Percentiles rank a stretch among this genome's conserved stretches.
Evolutionary conservation across 2,113 vertebrate species (phyloP).

Genomic region (Diphyllodes magnificus): DNA sequence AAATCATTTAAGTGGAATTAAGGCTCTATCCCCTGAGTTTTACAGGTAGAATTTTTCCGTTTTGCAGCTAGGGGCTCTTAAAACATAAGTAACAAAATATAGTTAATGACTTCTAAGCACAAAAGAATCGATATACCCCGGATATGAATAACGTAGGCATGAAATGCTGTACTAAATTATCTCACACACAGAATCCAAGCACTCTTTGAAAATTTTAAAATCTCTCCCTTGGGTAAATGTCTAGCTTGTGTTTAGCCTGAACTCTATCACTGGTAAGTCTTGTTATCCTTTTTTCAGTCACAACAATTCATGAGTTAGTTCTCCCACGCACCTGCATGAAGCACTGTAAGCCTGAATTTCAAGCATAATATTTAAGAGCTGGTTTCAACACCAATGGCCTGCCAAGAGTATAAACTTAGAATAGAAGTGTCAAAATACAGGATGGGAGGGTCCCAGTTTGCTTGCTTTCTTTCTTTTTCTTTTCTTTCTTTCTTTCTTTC

Average conservation of each 20-base stretch:
- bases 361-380: neutral
- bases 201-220: neutral
- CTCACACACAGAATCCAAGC: neutral
- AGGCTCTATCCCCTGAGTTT: neutral
- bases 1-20: neutral
- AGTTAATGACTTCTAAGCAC: neutral
- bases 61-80: neutral
- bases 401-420: neutral
- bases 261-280: neutral
- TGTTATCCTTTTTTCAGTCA: neutral
- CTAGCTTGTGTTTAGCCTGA: neutral
- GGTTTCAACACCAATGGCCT: neutral
- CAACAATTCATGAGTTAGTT: neutral
- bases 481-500: too few species aligned
- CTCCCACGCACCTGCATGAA: neutral
- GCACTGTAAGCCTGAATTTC: neutral
- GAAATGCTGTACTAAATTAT: neutral
- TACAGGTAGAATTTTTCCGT: neutral
- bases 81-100: neutral
- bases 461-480: neutral
- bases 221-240: neutral
- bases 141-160: neutral
- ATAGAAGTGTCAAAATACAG: neutral
- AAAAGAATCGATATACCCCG: neutral
- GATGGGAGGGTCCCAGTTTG: neutral